Base-by-base conservation (phyloP, 2,113 vertebrate genomes). In the Phoenicopterus ruber region DNA sequence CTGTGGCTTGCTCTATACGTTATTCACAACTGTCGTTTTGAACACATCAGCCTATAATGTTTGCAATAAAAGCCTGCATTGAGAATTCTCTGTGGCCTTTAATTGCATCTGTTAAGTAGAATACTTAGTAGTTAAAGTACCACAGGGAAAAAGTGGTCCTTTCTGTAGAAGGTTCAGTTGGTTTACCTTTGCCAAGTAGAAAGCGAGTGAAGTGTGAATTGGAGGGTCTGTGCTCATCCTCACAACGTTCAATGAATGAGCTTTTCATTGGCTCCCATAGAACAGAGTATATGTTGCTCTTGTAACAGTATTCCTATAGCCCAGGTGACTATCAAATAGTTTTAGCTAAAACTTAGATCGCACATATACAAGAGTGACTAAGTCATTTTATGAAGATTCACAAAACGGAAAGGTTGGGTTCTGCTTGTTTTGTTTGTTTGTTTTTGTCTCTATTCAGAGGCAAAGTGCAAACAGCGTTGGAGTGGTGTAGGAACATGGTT, bases 61-160 rank as follows among this genome's bases (percentile, higher is more conserved):
- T 92, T 50, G 54, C 47, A 90, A 65, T 94, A 85, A 96, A 88
- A 63, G 58, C 65, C 89, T 7, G 3, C 26, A 17, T 38, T 91
- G 65, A 88, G 32, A 71, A 62, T 32, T 52, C 87, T 97, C 59
- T 63, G 57, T 49, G 83, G 66, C 59, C 40, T 92, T 90, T 88
- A 80, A 86, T 94, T 93, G 29, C 71, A 89, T 95, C 55, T 94
- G 13, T 73, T 90, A 38, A 79, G 65, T 82, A 91, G 47, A 91
- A 87, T 91, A 82, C 80, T 62, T 46, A 63, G 54, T 61, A 40
- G 50, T 88, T 65, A 49, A 80, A 92, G 52, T 61, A 63, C 84
- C 40, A 29, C 26, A 66, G 73, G 67, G 86, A 69, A 82, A 82
- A 94, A 95, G 73, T n/a, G 29, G 5, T 69, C 67, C 44, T 95